Conservation (phyloP, 1,140 invertebrate species). For the Leptoteleia sp. region DNA sequence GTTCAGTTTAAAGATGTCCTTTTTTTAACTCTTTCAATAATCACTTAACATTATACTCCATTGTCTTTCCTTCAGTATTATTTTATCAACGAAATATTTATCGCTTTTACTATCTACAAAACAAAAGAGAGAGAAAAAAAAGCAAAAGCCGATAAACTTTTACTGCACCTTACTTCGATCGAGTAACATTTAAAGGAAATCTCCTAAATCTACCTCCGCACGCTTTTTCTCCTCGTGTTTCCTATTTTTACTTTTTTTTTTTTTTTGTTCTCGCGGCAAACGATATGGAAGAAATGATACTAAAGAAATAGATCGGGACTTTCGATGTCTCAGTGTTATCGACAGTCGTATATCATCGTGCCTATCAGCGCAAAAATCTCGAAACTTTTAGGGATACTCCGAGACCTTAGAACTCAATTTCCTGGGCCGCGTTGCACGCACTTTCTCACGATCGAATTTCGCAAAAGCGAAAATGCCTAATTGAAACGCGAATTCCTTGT, state of each 20-base stretch:
- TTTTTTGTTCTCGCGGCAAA: conserved; percentile 26
- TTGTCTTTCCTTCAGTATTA: no score
- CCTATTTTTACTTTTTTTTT: conserved; percentile 24
- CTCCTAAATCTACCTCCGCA: conserved; percentile 18
- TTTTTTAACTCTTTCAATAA: no score
- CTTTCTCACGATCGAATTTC: conserved; percentile 29
- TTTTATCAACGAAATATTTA: no score
- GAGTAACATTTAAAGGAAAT: neutral
- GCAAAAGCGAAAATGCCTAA: conserved; percentile 10
- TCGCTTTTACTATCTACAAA: no score
- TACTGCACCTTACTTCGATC: no score
- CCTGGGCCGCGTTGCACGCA: conserved; percentile 37
- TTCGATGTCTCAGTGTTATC: conserved; percentile 78
- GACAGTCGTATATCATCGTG: conserved; percentile 78
- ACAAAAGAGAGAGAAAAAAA: no score
- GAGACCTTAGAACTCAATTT: conserved; percentile 72
- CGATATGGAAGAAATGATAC: conserved; percentile 59
- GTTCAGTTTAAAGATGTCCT: no score
- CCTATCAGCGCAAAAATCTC: conserved; percentile 75
- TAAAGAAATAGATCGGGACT: conserved; percentile 72
- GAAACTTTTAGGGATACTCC: conserved; percentile 70
- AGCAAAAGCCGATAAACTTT: no score
- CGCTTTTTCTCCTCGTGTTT: conserved; percentile 36
- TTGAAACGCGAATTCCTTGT: conserved; percentile 32
- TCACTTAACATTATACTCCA: no score